Percentiles rank a stretch among this genome's conserved stretches.
These are phyloP conservation scores for Hypsibius dujardini DNA, from an alignment of 1,140 invertebrate genomes.

Conservation along the genomic window DNA sequence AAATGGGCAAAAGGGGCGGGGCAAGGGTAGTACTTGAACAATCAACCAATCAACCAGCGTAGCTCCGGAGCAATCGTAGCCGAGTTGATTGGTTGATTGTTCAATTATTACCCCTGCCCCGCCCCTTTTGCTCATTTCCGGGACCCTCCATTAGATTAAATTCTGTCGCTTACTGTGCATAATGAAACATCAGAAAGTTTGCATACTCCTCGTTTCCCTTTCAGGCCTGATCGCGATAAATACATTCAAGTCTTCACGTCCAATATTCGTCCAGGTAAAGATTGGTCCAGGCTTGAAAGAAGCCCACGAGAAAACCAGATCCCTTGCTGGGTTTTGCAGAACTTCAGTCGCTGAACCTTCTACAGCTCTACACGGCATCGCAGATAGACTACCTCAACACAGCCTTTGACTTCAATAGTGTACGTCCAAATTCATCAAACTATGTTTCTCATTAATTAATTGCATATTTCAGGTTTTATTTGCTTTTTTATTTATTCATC, in stretches of 20 bases:
- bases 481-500: no score
- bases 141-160: no score
- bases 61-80: no score
- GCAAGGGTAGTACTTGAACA: no score
- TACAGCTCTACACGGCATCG: background rate
- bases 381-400: slow-evolving; percentile 9
- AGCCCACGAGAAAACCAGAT: background rate
- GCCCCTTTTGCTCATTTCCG: no score
- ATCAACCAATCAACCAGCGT: no score
- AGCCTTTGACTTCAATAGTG: background rate
- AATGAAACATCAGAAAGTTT: background rate
- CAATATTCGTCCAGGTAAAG: background rate
- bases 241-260: background rate
- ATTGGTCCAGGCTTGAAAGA: background rate
- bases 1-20: no score
- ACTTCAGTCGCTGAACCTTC: background rate
- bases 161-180: no score
- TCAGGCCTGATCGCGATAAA: background rate
- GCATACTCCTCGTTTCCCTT: background rate
- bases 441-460: no score
- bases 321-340: background rate
- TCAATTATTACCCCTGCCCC: no score
- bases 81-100: no score
- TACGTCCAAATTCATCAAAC: background rate
- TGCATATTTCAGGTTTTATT: no score